These are phyloP conservation scores for Chloroceryle amazona DNA, from an alignment of 2,797 vertebrate species.

Conservation along the genomic window DNA sequence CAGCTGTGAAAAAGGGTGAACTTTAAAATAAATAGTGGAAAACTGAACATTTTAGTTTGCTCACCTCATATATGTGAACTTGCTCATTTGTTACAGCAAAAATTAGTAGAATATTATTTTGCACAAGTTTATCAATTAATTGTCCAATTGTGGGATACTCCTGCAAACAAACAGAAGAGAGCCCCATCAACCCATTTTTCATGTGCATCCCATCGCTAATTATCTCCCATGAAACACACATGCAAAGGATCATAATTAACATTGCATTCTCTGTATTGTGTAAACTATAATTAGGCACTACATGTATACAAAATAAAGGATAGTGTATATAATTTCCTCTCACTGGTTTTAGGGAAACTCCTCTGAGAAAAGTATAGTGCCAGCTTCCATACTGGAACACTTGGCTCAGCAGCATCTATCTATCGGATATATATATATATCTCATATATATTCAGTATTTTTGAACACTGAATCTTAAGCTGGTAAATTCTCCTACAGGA, in stretches of 20 bases:
- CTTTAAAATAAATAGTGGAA: neutral
- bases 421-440: neutral
- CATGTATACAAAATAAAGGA: neutral
- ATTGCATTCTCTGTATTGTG: neutral
- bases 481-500: neutral
- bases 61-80: conserved; percentile 91
- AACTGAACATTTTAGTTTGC: neutral
- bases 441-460: neutral
- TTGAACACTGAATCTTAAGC: neutral
- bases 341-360: neutral
- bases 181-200: neutral
- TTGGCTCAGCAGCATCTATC: neutral
- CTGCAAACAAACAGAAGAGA: conserved; percentile 79
- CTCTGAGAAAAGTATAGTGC: neutral
- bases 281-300: neutral
- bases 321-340: accelerated
- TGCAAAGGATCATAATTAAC: neutral
- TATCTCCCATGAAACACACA: neutral
- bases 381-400: neutral
- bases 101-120: conserved; percentile 96
- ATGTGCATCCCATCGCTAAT: neutral
- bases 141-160: conserved; percentile 97
- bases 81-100: conserved; percentile 93
- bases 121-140: conserved; percentile 94
- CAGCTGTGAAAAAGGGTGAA: neutral